A percentile compares a stretch with the other conserved stretches of the same genome.
These are phyloP conservation scores for Cyclophora punctaria DNA, from an alignment of 2,888 invertebrate species.

Conservation along the genomic window DNA sequence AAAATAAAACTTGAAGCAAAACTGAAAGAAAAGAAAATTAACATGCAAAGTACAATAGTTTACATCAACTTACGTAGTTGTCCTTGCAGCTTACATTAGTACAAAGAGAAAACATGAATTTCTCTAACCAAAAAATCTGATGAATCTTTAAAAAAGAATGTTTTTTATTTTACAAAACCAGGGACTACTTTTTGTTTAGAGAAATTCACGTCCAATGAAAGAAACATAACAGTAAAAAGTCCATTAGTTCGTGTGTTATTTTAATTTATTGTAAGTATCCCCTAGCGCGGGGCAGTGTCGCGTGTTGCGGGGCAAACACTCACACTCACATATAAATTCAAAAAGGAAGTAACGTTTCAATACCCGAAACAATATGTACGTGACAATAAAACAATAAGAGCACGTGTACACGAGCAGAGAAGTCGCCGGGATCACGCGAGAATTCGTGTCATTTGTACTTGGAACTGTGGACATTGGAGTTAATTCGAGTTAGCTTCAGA, in stretches of 20 bases:
- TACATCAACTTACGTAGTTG: conserved; percentile 42
- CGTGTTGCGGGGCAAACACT: conserved; percentile 61
- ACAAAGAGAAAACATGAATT: conserved; percentile 5
- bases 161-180: no score
- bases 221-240: conserved; percentile 19
- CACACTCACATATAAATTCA: conserved; percentile 64
- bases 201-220: neutral
- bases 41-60: conserved; percentile 13
- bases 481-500: no score
- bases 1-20: conserved; percentile 7
- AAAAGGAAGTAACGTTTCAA: conserved; percentile 65
- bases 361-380: conserved; percentile 52
- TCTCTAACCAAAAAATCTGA: neutral
- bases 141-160: no score
- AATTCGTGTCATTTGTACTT: no score
- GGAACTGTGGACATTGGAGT: no score
- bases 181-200: no score
- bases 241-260: conserved; percentile 19
- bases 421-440: no score
- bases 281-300: conserved; percentile 44
- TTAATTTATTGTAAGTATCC: conserved; percentile 68
- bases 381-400: conserved; percentile 29
- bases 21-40: conserved; percentile 2
- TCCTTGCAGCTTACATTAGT: conserved; percentile 42
- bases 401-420: conserved; percentile 19